Evolutionary conservation across 2,888 invertebrate genomes (phyloP).

Genomic region (Cephus pulcher): DNA sequence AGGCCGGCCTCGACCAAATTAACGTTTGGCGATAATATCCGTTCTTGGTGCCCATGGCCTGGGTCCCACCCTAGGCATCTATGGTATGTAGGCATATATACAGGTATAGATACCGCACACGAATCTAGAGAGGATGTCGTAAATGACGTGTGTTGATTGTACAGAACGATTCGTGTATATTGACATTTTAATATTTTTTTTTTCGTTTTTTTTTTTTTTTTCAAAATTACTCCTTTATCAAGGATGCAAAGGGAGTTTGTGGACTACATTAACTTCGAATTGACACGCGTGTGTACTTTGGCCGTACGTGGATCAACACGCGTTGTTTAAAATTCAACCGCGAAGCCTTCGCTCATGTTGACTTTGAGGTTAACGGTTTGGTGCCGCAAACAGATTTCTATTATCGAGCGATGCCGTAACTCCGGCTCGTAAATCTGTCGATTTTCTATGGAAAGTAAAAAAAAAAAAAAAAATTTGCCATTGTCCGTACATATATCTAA

Average conservation of each 20-base stretch:
- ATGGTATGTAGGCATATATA: not conserved
- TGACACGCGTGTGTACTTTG: not conserved
- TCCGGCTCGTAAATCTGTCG: not conserved
- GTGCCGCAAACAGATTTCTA: not conserved
- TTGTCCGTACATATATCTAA: not conserved
- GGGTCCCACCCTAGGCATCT: conserved; percentile 26
- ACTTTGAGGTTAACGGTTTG: not conserved
- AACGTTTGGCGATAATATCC: conserved; percentile 67
- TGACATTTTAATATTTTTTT: not conserved
- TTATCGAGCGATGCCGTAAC: not conserved
- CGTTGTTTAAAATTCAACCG: not conserved
- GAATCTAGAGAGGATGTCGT: not conserved
- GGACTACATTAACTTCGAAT: not conserved
- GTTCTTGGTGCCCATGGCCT: conserved; percentile 45
- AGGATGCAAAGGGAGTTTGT: not conserved
- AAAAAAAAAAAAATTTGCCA: not conserved
- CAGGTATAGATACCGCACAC: not conserved
- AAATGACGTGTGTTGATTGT: not conserved
- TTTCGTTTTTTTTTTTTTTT: no score
- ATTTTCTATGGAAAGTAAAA: not conserved
- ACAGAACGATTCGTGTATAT: not conserved
- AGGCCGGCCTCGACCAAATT: conserved; percentile 64
- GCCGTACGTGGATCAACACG: not conserved
- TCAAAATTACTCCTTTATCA: not conserved
- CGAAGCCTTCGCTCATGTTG: not conserved